Evolutionary conservation across 2,113 vertebrate genomes (phyloP).

Genomic region (Ginglymostoma cirratum): DNA sequence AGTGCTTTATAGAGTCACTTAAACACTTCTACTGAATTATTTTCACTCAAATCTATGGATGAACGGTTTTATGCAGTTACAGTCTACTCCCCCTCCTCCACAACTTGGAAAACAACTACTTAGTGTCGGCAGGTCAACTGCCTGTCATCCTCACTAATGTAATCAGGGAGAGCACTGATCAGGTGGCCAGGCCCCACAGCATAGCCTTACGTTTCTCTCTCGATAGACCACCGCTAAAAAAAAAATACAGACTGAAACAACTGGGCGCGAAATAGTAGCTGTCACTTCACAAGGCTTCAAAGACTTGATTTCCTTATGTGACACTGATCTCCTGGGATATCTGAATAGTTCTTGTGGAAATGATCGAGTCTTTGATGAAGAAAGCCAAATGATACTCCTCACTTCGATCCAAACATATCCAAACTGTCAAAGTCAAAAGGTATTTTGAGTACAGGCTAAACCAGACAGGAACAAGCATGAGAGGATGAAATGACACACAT

Average conservation of each 20-base stretch:
- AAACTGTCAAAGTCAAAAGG: conserved; percentile 39
- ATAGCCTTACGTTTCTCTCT: not conserved
- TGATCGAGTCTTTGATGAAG: not conserved
- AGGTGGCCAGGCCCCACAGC: not conserved
- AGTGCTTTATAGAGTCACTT: not conserved
- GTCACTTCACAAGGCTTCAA: not conserved
- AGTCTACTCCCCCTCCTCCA: not conserved
- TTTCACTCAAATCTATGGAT: not conserved
- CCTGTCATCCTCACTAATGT: not conserved
- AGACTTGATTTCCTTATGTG: not conserved
- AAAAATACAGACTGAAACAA: not conserved
- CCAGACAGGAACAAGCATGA: conserved; percentile 46
- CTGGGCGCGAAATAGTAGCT: not conserved
- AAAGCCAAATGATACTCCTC: not conserved
- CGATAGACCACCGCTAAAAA: not conserved
- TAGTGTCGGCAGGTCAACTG: not conserved
- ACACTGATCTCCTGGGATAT: not conserved
- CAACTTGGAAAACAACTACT: not conserved
- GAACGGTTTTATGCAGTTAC: not conserved
- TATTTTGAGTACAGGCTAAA: not conserved
- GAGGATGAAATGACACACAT: conserved; percentile 12
- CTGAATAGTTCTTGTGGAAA: not conserved
- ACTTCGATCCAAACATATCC: conserved; percentile 25
- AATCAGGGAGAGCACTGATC: not conserved
- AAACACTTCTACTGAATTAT: not conserved